Percentiles rank a stretch among this genome's conserved stretches.
Evolutionary conservation across 2,113 vertebrate species (phyloP).

Genomic region (Scolopax mira): DNA sequence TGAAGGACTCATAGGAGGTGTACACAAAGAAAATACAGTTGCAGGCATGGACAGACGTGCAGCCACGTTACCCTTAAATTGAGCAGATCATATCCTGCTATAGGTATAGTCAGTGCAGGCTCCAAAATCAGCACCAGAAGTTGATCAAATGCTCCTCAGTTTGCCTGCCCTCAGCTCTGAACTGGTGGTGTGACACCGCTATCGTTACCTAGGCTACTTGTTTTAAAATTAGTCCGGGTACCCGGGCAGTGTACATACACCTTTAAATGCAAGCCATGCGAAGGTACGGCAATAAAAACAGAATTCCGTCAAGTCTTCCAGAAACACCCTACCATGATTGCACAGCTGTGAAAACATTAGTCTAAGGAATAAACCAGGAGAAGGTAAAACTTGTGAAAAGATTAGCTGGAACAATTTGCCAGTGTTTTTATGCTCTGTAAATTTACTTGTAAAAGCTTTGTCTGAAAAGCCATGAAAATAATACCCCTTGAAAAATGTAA

Average conservation of each 20-base stretch:
- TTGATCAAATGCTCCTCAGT: neutral
- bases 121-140: neutral
- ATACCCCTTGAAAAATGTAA: constrained; percentile 1
- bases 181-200: neutral
- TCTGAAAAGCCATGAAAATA: constrained; percentile 37
- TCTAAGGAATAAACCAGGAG: constrained; percentile 22
- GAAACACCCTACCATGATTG: neutral
- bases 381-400: constrained; percentile 1
- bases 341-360: constrained; percentile 54
- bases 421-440: neutral
- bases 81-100: neutral
- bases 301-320: neutral
- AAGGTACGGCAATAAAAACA: constrained; percentile 12
- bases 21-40: neutral
- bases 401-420: neutral
- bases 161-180: neutral
- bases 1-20: neutral
- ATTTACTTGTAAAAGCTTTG: constrained; percentile 17
- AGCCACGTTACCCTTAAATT: neutral
- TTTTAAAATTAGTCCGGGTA: neutral
- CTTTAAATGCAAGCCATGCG: neutral
- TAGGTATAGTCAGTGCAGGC: neutral
- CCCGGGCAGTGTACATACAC: neutral
- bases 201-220: neutral
- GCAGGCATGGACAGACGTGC: neutral